phyloP scores from a whole-genome alignment of 1,140 invertebrate species.

The Drosophila fuyamai region DNA sequence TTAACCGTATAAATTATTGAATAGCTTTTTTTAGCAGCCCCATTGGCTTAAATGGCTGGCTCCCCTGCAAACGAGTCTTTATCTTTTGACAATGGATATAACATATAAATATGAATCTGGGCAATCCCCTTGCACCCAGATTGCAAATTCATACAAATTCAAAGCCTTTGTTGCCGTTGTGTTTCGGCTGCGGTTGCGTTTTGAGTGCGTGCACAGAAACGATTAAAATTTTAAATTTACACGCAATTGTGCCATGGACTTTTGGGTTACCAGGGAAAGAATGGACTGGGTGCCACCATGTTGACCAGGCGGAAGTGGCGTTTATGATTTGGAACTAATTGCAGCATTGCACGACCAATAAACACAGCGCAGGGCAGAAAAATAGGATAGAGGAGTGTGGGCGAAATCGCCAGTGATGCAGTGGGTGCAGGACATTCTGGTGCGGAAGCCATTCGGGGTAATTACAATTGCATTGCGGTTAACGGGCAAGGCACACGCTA shows the following conservation, averaged over 20 bases:
- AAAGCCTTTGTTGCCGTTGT: conserved; percentile 47
- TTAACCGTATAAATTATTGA: not conserved
- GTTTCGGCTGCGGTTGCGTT: conserved; percentile 49
- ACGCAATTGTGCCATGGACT: conserved; percentile 61
- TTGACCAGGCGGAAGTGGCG: conserved; percentile 69
- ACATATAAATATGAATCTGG: conserved; percentile 14
- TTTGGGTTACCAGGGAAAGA: not conserved
- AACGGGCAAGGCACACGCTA: conserved; percentile 75
- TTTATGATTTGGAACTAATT: conserved; percentile 83
- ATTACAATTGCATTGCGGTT: conserved; percentile 83
- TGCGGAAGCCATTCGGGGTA: conserved; percentile 75
- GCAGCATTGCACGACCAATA: conserved; percentile 64
- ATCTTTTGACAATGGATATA: conserved; percentile 14
- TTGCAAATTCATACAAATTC: conserved; percentile 47
- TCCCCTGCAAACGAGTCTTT: conserved; percentile 2
- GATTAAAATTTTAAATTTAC: conserved; percentile 81
- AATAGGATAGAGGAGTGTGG: conserved; percentile 8
- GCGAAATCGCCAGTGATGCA: not conserved
- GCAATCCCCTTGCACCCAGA: too few relatives aligned
- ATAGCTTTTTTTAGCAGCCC: not conserved
- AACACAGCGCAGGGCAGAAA: conserved; percentile 43
- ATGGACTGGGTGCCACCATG: conserved; percentile 4
- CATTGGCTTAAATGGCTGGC: not conserved
- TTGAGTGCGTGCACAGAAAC: conserved; percentile 64
- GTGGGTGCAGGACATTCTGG: conserved; percentile 15